phyloP scores from a whole-genome alignment of 2,113 vertebrate species.

The Morone saxatilis region DNA sequence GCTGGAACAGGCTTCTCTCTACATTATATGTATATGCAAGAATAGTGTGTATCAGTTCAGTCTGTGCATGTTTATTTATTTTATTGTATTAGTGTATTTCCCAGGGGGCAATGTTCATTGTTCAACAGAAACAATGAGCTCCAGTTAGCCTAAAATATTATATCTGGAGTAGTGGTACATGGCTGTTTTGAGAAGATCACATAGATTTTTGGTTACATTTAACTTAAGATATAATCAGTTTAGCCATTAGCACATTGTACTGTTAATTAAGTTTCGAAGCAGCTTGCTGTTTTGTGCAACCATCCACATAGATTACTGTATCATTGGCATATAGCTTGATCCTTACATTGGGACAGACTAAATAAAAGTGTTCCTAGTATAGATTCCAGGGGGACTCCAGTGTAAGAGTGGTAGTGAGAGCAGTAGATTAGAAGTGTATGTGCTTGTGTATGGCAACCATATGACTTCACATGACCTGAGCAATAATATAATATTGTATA shows the following conservation, averaged over 20 bases:
- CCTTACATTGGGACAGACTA: background rate
- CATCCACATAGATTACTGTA: background rate
- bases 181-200: no score
- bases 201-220: no score
- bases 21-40: background rate
- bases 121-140: background rate
- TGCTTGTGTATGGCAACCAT: no score
- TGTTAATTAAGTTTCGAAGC: background rate
- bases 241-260: no score
- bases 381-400: background rate
- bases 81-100: background rate
- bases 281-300: background rate
- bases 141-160: no score
- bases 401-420: no score
- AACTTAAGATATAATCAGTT: no score
- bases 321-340: background rate
- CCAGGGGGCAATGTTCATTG: no score
- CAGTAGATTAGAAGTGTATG: background rate
- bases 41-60: background rate
- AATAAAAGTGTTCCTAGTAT: background rate
- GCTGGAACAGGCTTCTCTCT: background rate
- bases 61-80: background rate
- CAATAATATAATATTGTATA: background rate
- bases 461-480: background rate
- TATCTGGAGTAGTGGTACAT: no score